These are phyloP conservation scores for Disparrhopalites patrizii DNA, from an alignment of 2,888 invertebrate species.

Conservation along the genomic window DNA sequence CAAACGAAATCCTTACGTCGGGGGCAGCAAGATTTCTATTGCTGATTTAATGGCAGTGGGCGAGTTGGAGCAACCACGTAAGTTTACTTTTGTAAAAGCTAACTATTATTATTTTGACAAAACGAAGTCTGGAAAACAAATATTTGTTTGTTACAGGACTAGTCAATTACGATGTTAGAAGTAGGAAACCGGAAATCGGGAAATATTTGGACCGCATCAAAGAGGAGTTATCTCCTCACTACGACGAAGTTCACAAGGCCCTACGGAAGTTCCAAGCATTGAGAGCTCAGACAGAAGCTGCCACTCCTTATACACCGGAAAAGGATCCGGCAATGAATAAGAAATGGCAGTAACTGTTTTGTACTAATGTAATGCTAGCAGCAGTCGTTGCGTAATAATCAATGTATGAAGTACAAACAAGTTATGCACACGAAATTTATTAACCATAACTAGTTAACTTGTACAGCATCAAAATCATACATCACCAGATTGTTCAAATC, in stretches of 20 bases:
- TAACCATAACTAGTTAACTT: too few relatives aligned
- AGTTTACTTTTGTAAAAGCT: background rate
- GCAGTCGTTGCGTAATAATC: too few relatives aligned
- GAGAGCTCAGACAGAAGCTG: background rate
- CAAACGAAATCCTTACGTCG: background rate
- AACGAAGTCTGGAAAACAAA: too few relatives aligned
- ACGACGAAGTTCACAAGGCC: slow-evolving; percentile 18
- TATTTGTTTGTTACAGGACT: slow-evolving; percentile 1
- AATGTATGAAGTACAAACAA: too few relatives aligned
- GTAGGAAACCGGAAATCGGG: background rate
- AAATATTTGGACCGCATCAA: slow-evolving; percentile 11
- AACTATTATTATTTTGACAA: background rate
- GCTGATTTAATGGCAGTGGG: slow-evolving; percentile 17
- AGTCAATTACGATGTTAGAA: slow-evolving; percentile 13
- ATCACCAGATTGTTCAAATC: too few relatives aligned
- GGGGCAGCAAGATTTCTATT: slow-evolving; percentile 14
- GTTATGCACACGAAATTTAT: too few relatives aligned
- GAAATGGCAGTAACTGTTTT: too few relatives aligned
- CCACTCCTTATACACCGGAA: too few relatives aligned
- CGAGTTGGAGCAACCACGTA: slow-evolving; percentile 19
- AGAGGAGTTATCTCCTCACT: slow-evolving; percentile 13
- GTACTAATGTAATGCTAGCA: too few relatives aligned
- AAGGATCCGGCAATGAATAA: too few relatives aligned
- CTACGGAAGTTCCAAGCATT: background rate
- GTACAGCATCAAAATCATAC: too few relatives aligned